phyloP scores from a whole-genome alignment of 2,888 invertebrate species.

The Cyclophora punctaria region DNA sequence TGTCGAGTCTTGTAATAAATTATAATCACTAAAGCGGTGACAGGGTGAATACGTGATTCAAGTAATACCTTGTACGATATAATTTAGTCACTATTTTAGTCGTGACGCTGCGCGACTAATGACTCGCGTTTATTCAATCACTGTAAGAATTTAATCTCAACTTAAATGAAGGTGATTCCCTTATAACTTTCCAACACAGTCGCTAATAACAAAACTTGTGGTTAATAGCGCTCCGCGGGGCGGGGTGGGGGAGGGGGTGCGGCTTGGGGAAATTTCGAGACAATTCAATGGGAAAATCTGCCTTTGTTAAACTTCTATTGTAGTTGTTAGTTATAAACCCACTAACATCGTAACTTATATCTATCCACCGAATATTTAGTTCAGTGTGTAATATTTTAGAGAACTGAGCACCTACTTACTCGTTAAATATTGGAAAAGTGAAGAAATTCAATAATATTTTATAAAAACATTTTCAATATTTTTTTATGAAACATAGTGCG shows the following conservation, averaged over 20 bases:
- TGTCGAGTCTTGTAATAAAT: no score
- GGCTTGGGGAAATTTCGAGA: constrained; percentile 50
- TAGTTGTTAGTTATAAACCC: constrained; percentile 45
- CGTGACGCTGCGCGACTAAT: constrained; percentile 19
- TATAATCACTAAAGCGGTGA: no score
- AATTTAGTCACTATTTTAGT: constrained; percentile 3
- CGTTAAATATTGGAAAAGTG: no score
- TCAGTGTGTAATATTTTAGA: no score
- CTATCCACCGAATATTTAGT: no score
- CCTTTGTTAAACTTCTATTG: constrained; percentile 60
- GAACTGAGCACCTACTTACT: no score
- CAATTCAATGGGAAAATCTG: constrained; percentile 68
- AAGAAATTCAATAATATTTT: no score
- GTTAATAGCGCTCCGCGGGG: constrained; percentile 46
- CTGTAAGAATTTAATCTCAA: constrained; percentile 66
- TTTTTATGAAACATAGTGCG: no score
- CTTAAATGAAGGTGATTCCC: constrained; percentile 69
- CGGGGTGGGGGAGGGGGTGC: constrained; percentile 20
- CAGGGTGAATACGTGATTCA: no score
- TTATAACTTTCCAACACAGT: constrained; percentile 66
- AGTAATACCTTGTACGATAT: neutral
- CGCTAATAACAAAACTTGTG: constrained; percentile 71
- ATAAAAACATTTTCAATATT: no score
- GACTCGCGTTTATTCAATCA: constrained; percentile 44
- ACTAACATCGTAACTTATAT: neutral